A percentile compares a stretch with the other conserved stretches of the same genome.
phyloP scores from a whole-genome alignment of 2,113 vertebrate genomes.

The Centropus bengalensis region DNA sequence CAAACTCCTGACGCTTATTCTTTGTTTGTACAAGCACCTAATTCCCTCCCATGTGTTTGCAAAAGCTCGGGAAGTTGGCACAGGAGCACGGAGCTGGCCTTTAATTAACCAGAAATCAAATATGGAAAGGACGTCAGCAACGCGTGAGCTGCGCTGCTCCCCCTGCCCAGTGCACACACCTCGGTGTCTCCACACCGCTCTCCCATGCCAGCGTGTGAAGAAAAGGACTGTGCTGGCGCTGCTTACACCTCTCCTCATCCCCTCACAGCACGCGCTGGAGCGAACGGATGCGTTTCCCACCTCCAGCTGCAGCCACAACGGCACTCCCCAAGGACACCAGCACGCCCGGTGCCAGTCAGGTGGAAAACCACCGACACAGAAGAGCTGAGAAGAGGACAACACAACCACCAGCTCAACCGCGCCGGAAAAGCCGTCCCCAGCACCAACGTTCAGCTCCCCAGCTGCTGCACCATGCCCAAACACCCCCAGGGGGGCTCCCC shows the following conservation, averaged over 20 bases:
- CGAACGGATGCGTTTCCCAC: not conserved
- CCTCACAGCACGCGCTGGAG: not conserved
- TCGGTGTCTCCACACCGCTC: fast-evolving
- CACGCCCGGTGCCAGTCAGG: not conserved
- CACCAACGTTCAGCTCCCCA: not conserved
- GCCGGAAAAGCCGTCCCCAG: fast-evolving
- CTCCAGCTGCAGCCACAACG: fast-evolving
- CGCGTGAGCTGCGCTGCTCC: not conserved
- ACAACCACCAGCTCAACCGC: not conserved
- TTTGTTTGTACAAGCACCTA: not conserved
- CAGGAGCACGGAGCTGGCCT: not conserved
- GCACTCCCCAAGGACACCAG: not conserved
- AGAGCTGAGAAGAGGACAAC: not conserved
- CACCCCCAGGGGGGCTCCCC: not conserved
- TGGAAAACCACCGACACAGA: not conserved
- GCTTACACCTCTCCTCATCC: not conserved
- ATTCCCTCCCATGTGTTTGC: slow-evolving; percentile 32
- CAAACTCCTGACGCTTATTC: not conserved
- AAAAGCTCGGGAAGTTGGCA: not conserved
- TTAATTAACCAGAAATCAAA: slow-evolving; percentile 28
- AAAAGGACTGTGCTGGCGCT: not conserved
- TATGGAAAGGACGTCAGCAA: not conserved
- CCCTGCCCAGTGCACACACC: fast-evolving
- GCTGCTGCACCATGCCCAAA: not conserved
- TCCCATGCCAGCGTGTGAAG: fast-evolving